Conservation (phyloP, 2,113 vertebrate genomes). For the Felis catus region F.catus_Fca126_mat1.0 CM031419.1:105801001-105801500, state of each 20-base stretch:
- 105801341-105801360: not conserved
- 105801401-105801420: slow-evolving; percentile 38
- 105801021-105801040: not conserved
- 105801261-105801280: not conserved
- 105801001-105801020: not conserved
- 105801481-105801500: not conserved
- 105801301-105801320: not conserved
- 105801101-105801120: not conserved
- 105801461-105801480: slow-evolving; percentile 24
- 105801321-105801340: not conserved
- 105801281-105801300: not conserved
- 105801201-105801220: not conserved
- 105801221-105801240: not conserved
- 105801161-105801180: slow-evolving; percentile 3
- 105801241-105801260: not conserved
- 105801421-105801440: slow-evolving; percentile 33
- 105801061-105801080: slow-evolving; percentile 15
- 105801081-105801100: not conserved
- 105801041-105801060: not conserved
- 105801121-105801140: not conserved
- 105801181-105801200: not conserved
- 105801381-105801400: not conserved
- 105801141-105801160: not conserved
- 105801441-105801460: not conserved
- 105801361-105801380: not conserved